phyloP scores from a whole-genome alignment of 2,797 vertebrate genomes.

The Premnoplex brunnescens region DNA sequence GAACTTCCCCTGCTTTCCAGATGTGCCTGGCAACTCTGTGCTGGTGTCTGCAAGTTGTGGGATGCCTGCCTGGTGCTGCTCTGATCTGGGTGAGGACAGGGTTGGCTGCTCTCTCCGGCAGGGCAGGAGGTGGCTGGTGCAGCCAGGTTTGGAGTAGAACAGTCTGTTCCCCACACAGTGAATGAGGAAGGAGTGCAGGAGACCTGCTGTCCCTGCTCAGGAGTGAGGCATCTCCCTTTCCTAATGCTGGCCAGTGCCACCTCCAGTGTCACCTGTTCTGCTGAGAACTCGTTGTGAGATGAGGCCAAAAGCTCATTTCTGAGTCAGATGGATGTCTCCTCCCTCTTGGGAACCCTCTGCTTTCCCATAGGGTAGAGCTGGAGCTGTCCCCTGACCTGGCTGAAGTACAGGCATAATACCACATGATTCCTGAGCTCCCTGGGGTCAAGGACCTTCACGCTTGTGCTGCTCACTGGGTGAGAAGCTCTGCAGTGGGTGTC shows the following conservation, averaged over 20 bases:
- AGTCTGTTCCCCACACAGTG: accelerated
- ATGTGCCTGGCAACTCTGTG: neutral
- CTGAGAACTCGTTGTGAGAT: accelerated
- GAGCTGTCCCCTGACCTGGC: neutral
- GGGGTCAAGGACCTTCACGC: accelerated
- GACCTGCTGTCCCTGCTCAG: neutral
- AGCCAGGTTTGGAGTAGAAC: neutral
- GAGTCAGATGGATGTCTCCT: neutral
- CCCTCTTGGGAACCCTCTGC: neutral
- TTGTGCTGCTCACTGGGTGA: neutral
- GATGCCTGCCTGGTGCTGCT: neutral
- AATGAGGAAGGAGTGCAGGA: neutral
- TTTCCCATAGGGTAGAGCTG: no score
- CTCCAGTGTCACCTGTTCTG: neutral
- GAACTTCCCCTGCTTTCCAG: neutral
- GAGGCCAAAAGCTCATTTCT: neutral
- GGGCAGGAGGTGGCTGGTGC: neutral
- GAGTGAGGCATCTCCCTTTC: neutral
- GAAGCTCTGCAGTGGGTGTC: neutral
- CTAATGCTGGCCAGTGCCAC: neutral
- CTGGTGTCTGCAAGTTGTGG: neutral
- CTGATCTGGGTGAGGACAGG: neutral
- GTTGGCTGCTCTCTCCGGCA: neutral
- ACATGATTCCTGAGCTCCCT: neutral
- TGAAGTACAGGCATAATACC: neutral